phyloP scores from a whole-genome alignment of 2,113 vertebrate species.

The Picathartes gymnocephalus region DNA sequence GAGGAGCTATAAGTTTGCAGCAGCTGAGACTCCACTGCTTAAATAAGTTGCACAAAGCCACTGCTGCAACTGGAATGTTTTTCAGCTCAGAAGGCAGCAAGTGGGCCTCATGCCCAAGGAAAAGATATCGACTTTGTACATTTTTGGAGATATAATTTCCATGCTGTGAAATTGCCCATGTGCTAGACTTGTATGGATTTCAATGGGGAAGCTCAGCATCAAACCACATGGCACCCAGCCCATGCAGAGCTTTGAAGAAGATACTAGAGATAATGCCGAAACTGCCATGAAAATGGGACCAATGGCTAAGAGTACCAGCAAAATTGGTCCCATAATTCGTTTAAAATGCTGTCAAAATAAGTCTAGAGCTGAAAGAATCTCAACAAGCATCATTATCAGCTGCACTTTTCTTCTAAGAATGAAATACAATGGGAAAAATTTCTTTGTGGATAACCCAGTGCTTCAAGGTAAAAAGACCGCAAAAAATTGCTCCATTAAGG shows the following conservation, averaged over 20 bases:
- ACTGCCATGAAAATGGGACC: neutral
- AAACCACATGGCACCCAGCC: neutral
- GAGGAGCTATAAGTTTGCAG: neutral
- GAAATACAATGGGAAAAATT: neutral
- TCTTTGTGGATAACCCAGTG: neutral
- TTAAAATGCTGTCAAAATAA: neutral
- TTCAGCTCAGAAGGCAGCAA: conserved; percentile 18
- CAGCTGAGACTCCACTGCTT: conserved; percentile 3
- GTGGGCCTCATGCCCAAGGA: conserved; percentile 1
- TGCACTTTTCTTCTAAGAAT: conserved; percentile 1
- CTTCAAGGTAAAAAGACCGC: neutral
- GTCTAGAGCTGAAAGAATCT: neutral
- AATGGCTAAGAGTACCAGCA: neutral
- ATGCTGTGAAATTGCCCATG: conserved; percentile 19
- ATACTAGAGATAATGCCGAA: neutral
- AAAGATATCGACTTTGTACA: neutral
- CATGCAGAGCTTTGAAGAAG: neutral
- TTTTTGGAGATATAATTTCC: conserved; percentile 25
- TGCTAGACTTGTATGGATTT: conserved; percentile 42
- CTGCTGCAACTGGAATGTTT: neutral
- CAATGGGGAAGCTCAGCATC: neutral
- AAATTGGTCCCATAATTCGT: neutral
- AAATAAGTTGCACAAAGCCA: neutral
- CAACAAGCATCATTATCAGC: neutral
- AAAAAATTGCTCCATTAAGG: neutral